A percentile compares a stretch with the other conserved stretches of the same genome.
These are phyloP conservation scores for Sebastes taczanowskii DNA, from an alignment of 2,797 vertebrate species.

Conservation along the genomic window DNA sequence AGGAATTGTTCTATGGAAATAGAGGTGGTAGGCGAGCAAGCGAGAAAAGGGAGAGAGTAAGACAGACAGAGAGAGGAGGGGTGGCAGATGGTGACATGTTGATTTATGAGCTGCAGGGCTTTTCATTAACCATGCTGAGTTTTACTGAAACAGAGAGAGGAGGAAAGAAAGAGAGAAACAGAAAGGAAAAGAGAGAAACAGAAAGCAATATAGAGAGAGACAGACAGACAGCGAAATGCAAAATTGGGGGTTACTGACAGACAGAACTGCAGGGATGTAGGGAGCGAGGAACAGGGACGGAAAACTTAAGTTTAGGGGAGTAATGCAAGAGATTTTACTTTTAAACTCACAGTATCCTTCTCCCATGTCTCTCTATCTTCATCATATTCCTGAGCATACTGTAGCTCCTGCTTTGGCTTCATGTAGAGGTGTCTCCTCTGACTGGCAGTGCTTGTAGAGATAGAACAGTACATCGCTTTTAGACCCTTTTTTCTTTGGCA, in stretches of 20 bases:
- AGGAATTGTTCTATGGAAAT: slow-evolving; percentile 57
- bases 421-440: slow-evolving; percentile 20
- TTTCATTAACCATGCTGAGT: slow-evolving; percentile 79
- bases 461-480: slow-evolving; percentile 25
- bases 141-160: slow-evolving; percentile 67
- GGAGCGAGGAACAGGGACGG: background rate
- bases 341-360: background rate
- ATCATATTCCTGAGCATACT: background rate
- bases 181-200: slow-evolving; percentile 1
- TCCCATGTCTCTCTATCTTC: background rate
- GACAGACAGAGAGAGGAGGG: slow-evolving; percentile 53
- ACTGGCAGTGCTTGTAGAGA: slow-evolving; percentile 35
- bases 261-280: background rate
- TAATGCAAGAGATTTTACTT: slow-evolving; percentile 4
- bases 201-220: background rate
- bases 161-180: slow-evolving; percentile 11
- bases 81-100: slow-evolving; percentile 79
- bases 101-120: slow-evolving; percentile 79
- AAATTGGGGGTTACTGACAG: slow-evolving; percentile 21
- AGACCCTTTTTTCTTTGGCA: slow-evolving; percentile 36
- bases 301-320: slow-evolving; percentile 20
- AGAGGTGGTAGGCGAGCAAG: slow-evolving; percentile 55
- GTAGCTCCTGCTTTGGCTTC: slow-evolving; percentile 1
- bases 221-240: slow-evolving; percentile 7
- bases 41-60: slow-evolving; percentile 36